A percentile compares a stretch with the other conserved stretches of the same genome.
phyloP scores from a whole-genome alignment of 2,888 invertebrate species.

The Macropis europaea region DNA sequence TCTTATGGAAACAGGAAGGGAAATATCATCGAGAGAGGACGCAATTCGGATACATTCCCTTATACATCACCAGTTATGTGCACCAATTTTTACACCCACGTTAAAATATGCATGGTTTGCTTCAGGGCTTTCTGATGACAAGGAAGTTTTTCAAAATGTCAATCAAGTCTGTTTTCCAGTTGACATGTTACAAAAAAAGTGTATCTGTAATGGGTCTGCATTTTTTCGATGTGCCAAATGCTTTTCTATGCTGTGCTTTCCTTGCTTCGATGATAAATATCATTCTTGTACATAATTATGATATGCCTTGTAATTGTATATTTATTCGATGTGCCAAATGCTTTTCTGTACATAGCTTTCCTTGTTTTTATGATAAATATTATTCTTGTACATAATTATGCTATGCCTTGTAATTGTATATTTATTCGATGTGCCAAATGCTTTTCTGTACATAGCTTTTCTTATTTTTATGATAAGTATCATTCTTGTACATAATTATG shows the following conservation, averaged over 20 bases:
- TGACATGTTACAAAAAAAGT: slow-evolving; percentile 18
- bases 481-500: slow-evolving; percentile 31
- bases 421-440: slow-evolving; percentile 44
- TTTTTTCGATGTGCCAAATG: slow-evolving; percentile 43
- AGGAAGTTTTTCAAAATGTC: slow-evolving; percentile 43
- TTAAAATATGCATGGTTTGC: slow-evolving; percentile 53
- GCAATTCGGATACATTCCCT: slow-evolving; percentile 57
- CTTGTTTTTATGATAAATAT: slow-evolving; percentile 42
- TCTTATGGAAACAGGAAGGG: slow-evolving; percentile 36
- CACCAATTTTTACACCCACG: slow-evolving; percentile 46
- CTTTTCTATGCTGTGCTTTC: slow-evolving; percentile 23
- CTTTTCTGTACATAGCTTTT: slow-evolving; percentile 22
- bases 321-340: slow-evolving; percentile 44
- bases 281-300: slow-evolving; percentile 31
- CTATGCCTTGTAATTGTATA: no score
- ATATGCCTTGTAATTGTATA: no score
- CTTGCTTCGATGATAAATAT: slow-evolving; percentile 42
- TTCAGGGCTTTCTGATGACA: slow-evolving; percentile 30
- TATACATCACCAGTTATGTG: slow-evolving; percentile 46
- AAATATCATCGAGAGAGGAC: slow-evolving; percentile 51
- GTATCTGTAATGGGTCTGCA: slow-evolving; percentile 21
- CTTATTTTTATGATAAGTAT: slow-evolving; percentile 44
- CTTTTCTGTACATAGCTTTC: slow-evolving; percentile 22
- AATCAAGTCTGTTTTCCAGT: slow-evolving; percentile 48
- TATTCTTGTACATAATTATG: slow-evolving; percentile 30